Evolutionary conservation across 2,888 invertebrate species (phyloP), one percentile per base, ranked within the genome.

Genomic region (Endomychus coccineus): DNA sequence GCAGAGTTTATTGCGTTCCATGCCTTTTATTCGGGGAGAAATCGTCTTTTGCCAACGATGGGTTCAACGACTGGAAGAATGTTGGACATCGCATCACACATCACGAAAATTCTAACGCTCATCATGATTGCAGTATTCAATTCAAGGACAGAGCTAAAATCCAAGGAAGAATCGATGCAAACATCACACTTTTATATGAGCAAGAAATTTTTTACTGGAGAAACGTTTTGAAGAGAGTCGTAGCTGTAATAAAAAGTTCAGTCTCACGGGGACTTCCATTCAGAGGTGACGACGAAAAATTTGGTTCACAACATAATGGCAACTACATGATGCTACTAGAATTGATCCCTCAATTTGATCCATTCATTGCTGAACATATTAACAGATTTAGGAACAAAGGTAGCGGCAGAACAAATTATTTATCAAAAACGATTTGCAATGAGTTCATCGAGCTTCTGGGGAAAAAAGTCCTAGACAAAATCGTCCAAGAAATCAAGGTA

Each of bases 321-420:
- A 59, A 59, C 34, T 57, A 47, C 42, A 31, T 54, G 2, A 51
- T 50, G 31, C 22, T 36, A 21, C 12, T 56, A 11, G 54, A 59
- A 42, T 36, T 55, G 10, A 21, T 58, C 14, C 42, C 55, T 9
- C 41, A 56, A 35, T 60, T 50, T 35, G 55, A 58, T 43, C 47
- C 51, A 4, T 59, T 58, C 38, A 34, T 57, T 24, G 35, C 24
- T n/a, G 33, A 41, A 23, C 55, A 58, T 41, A 42, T 58, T 19
- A 17, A 39, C 9, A 11, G 13, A 27, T 27, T 12, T 27, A 13
- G 27, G 9, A 13, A 13, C 12, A 7, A 27, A 13, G 27, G 27
- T 12, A 11, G 9, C 9, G 27, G 27, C 11, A 12, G 27, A 12
- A 27, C 27, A 11, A 27, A 12, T 27, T 27, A 27, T 13, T 27